Evolutionary conservation across 2,113 vertebrate species (phyloP), one percentile per base, ranked within the genome.

Genomic region (Zosterops pallidus): DNA sequence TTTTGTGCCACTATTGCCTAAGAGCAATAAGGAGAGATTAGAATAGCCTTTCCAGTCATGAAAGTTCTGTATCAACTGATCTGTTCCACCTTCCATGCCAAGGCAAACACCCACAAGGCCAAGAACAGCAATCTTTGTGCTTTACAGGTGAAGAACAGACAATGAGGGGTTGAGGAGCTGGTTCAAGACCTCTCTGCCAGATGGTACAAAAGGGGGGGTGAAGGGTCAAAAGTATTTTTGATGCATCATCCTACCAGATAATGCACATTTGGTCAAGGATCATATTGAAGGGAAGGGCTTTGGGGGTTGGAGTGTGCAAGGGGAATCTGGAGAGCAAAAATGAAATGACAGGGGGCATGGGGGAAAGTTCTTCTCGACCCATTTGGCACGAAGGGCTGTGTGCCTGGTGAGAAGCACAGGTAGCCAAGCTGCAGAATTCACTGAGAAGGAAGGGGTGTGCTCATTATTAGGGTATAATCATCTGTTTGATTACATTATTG

Each of bases 271-370:
- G 59, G 77, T 46, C 24, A 50, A 63, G 47, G 25, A 33, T 11
- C 4, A 0, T 5, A 2, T 39, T 0, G 0, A 81, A 35, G 25
- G 41, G 35, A 56, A 68, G 49, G n/a, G 26, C 18, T 23, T 1
- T 22, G 26, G 20, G 42, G 29, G 17, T 4, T 67, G 71, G 26
- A 14, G 46, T 2, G 3, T 20, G 23, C 26, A 18, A 70, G 44
- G 35, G 47, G 12, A 39, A 89, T 33, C 8, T n/a, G 41, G 6
- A 50, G 22, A 28, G 18, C n/a, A 62, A 63, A 60, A 35, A 6
- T 13, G 12, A 56, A n/a, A 12, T 4, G 8, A 17, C 20, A 33
- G 16, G 1, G 1, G 1, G 9, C 7, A 8, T 28, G 25, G 5
- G 6, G 2, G 5, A 35, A 53, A 16, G 12, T 24, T 46, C 25